phyloP scores from a whole-genome alignment of 2,797 vertebrate genomes.

The Synaphobranchus kaupii region DNA sequence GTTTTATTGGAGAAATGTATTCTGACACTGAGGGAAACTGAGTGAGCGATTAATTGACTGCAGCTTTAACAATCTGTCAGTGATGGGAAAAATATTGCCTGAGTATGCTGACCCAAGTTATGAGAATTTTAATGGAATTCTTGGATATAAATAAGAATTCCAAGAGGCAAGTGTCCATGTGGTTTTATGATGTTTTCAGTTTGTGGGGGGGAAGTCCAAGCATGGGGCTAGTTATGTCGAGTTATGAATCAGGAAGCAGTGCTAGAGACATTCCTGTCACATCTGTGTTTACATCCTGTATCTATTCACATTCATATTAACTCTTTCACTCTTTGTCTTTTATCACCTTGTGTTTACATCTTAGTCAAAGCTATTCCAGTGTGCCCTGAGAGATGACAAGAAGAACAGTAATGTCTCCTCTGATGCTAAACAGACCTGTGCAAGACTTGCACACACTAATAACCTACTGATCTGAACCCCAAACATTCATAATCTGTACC shows the following conservation, averaged over 20 bases:
- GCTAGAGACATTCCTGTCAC: neutral
- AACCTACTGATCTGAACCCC: neutral
- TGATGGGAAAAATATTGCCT: too few species aligned
- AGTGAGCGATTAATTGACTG: too few species aligned
- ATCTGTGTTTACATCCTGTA: neutral
- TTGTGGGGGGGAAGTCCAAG: too few species aligned
- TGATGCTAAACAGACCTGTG: neutral
- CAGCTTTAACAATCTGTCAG: too few species aligned
- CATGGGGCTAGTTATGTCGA: too few species aligned
- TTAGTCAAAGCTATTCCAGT: neutral
- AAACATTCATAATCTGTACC: neutral
- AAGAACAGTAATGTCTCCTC: neutral
- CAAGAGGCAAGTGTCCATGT: too few species aligned
- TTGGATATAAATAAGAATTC: too few species aligned
- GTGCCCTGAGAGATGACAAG: neutral
- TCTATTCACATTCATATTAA: neutral
- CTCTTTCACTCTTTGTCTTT: neutral
- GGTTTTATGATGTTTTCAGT: too few species aligned
- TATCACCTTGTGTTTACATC: neutral
- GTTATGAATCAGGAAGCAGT: neutral
- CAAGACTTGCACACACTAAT: neutral
- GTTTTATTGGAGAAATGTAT: too few species aligned
- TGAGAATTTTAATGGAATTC: too few species aligned
- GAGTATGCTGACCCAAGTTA: too few species aligned
- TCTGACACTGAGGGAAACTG: too few species aligned